Evolutionary conservation across 2,113 vertebrate species (phyloP).

Genomic region (Puntigrus tetrazona): DNA sequence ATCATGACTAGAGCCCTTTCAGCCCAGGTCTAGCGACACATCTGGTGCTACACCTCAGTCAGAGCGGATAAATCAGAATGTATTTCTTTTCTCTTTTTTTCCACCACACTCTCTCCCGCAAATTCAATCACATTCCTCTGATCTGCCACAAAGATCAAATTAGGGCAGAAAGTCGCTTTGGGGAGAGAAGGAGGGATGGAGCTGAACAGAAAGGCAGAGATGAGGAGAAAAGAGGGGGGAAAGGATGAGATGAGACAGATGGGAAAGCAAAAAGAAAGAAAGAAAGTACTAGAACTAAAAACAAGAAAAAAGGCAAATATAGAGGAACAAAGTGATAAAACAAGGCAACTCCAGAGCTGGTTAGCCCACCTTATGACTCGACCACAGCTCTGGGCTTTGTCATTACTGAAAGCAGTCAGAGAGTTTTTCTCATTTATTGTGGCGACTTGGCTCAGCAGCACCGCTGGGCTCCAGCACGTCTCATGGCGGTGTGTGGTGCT

Average conservation of each 20-base stretch:
- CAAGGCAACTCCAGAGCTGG: neutral
- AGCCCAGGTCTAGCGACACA: slow-evolving; percentile 35
- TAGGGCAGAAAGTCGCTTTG: slow-evolving; percentile 54
- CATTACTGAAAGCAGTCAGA: slow-evolving; percentile 37
- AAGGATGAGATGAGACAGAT: slow-evolving; percentile 39
- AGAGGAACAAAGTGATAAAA: slow-evolving; percentile 21
- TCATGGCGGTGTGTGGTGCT: slow-evolving; percentile 37
- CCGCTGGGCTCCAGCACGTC: slow-evolving; percentile 31
- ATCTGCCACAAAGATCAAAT: slow-evolving; percentile 59
- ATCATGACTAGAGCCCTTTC: neutral
- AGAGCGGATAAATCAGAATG: slow-evolving; percentile 52
- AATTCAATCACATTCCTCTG: slow-evolving; percentile 56
- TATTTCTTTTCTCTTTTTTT: slow-evolving; percentile 50
- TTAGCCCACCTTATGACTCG: neutral
- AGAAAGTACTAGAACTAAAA: neutral
- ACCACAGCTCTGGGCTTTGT: slow-evolving; percentile 15
- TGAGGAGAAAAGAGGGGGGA: slow-evolving; percentile 26
- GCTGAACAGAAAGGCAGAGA: slow-evolving; percentile 58
- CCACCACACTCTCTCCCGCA: slow-evolving; percentile 43
- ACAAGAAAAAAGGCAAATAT: neutral
- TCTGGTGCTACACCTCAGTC: slow-evolving; percentile 49
- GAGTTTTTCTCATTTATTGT: slow-evolving; percentile 67
- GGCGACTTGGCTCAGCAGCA: slow-evolving; percentile 39
- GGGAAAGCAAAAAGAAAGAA: slow-evolving; percentile 54
- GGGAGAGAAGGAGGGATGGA: slow-evolving; percentile 53